Base-by-base conservation (phyloP, 2,888 invertebrate species). In the Dorcus hopei region DNA sequence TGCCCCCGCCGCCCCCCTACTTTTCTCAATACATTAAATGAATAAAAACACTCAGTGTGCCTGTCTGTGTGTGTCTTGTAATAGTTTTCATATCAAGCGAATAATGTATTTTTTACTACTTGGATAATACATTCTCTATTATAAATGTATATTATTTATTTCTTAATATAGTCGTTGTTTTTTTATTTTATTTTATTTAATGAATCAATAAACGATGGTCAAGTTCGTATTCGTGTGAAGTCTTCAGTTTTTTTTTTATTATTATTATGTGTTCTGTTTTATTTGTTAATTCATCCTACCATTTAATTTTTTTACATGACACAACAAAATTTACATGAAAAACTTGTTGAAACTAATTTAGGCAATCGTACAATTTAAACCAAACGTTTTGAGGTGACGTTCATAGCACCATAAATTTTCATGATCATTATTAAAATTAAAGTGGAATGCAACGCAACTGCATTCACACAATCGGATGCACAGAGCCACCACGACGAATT, bases 101-200 rank as follows among this genome's bases (percentile, higher is more conserved):
- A 54, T 23, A 45, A 47, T 54, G 59, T 59, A 59, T 59, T 59
- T 59, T 59, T 59, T 59, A 59, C 59, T 51, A 59, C 49, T 51
- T 48, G 49, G 51, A 52, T 59, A 59, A 59, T 55, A 55, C 58
- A 59, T 54, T 55, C 51, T 54, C 52, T 59, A 59, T 59, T 52
- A 59, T 59, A 59, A 56, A 55, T 59, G 59, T 59, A 59, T 48
- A 59, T 59, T 59, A 59, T 59, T 59, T 59, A 59, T 59, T 58
- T 59, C 59, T 54, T 52, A 55, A 54, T 51, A 57, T 52, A 57
- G 41, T 50, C 26, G 26, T 33, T 33, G 26, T 33, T 33, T 33
- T 33, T 33, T 23, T 45, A 45, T 45, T 14, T 45, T 45, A 19
- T 45, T 45, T 45, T 45, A 45, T 45, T 16, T 45, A 16, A 45